Conservation (phyloP, 2,797 vertebrate genomes). For the Eospalax fontanierii region DNA sequence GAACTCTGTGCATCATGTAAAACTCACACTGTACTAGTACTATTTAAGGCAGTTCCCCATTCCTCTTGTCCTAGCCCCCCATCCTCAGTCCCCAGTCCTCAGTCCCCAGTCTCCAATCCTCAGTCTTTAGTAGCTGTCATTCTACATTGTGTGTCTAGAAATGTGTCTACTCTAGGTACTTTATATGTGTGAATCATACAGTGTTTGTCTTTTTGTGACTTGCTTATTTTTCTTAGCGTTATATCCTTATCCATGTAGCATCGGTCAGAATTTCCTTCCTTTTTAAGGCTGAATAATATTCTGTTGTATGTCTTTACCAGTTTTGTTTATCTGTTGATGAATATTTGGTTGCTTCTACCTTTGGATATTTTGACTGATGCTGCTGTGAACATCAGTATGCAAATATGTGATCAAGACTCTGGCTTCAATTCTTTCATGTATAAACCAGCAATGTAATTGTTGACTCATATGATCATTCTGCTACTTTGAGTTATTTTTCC, state of each 20-base stretch:
- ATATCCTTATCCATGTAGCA: background rate
- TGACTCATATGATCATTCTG: background rate
- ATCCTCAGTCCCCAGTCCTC: too few relatives aligned
- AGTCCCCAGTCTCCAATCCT: too few relatives aligned
- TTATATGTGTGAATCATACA: background rate
- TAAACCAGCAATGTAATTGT: background rate
- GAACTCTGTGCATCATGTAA: background rate
- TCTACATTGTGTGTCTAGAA: background rate
- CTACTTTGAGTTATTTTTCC: background rate
- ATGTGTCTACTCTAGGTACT: background rate
- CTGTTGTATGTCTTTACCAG: background rate
- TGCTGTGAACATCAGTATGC: background rate
- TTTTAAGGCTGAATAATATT: background rate
- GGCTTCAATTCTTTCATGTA: background rate
- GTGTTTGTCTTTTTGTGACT: background rate
- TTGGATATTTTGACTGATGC: background rate
- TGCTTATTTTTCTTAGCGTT: slow-evolving; percentile 9
- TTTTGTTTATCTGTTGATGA: background rate
- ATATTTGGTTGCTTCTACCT: background rate
- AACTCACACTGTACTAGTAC: too few relatives aligned
- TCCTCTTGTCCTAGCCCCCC: background rate
- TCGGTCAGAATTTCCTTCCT: background rate
- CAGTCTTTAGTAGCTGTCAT: background rate
- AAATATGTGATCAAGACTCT: background rate
- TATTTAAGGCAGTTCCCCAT: background rate